These are phyloP conservation scores for Buathra laborator DNA, from an alignment of 2,888 invertebrate species.

Conservation along the genomic window DNA sequence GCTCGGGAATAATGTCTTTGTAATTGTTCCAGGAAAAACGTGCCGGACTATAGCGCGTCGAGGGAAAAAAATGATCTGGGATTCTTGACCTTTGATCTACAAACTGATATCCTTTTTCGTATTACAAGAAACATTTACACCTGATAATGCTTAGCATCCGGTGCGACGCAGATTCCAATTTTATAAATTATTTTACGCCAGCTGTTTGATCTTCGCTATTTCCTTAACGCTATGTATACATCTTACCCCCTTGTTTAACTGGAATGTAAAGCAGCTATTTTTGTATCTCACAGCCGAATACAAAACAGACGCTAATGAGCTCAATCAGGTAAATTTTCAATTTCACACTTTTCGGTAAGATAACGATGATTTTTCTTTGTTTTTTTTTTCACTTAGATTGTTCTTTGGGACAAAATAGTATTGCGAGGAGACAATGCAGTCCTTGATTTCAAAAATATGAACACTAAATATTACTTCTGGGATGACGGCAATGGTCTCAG, in stretches of 20 bases:
- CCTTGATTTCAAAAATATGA: constrained; percentile 96
- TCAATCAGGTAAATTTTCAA: constrained; percentile 89
- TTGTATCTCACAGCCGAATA: constrained; percentile 99
- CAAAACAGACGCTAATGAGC: constrained; percentile 93
- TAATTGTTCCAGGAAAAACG: constrained; percentile 93
- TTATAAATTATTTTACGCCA: not conserved
- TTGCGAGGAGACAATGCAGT: constrained; percentile 97
- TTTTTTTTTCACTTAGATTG: constrained; percentile 88
- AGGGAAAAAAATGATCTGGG: constrained; percentile 98
- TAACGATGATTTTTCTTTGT: not conserved
- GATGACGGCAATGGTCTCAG: constrained; percentile 99
- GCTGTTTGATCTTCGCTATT: constrained; percentile 34
- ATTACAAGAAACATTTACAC: not conserved
- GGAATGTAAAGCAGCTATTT: constrained; percentile 99
- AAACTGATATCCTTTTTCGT: constrained; percentile 91
- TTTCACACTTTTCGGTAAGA: not conserved
- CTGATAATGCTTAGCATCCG: not conserved
- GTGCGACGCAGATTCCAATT: not conserved
- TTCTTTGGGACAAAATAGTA: constrained; percentile 99
- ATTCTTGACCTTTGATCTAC: constrained; percentile 96
- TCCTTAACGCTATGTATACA: constrained; percentile 83
- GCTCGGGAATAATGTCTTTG: constrained; percentile 21
- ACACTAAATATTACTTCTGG: constrained; percentile 99
- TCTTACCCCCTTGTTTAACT: constrained; percentile 97
- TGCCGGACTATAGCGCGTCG: constrained; percentile 97